phyloP scores from a whole-genome alignment of 2,797 vertebrate species.

The Eulemur albifrons region DNA sequence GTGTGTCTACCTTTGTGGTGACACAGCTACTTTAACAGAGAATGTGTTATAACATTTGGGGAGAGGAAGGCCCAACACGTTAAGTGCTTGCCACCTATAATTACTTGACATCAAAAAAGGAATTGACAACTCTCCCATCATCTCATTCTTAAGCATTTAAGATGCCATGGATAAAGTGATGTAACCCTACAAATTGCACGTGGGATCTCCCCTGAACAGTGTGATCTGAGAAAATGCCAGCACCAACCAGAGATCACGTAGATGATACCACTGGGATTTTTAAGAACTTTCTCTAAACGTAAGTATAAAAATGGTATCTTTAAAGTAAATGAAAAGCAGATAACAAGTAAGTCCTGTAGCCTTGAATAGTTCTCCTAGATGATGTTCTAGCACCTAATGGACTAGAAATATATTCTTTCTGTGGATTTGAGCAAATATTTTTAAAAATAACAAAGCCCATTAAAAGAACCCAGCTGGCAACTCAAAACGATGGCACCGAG shows the following conservation, averaged over 20 bases:
- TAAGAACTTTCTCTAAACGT: background rate
- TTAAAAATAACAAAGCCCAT: slow-evolving; percentile 62
- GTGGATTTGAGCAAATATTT: background rate
- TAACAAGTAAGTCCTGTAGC: background rate
- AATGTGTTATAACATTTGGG: accelerated
- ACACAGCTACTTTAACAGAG: background rate
- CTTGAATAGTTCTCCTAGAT: background rate
- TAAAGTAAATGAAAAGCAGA: slow-evolving; percentile 22
- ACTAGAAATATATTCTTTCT: background rate
- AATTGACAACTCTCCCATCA: background rate
- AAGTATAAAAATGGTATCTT: background rate
- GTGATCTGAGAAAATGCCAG: background rate
- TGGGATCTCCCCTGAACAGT: background rate
- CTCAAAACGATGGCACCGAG: slow-evolving; percentile 53
- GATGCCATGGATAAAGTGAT: background rate
- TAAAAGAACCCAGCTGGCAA: slow-evolving; percentile 43
- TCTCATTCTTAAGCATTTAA: background rate
- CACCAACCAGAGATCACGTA: background rate
- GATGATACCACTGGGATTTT: background rate
- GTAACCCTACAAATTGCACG: too few relatives aligned
- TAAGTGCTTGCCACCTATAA: background rate
- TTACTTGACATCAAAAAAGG: background rate
- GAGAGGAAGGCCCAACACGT: background rate
- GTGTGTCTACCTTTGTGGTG: accelerated
- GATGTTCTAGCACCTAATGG: background rate